These are phyloP conservation scores for Upupa epops DNA, from an alignment of 2,113 vertebrate species.

Conservation along the genomic window DNA sequence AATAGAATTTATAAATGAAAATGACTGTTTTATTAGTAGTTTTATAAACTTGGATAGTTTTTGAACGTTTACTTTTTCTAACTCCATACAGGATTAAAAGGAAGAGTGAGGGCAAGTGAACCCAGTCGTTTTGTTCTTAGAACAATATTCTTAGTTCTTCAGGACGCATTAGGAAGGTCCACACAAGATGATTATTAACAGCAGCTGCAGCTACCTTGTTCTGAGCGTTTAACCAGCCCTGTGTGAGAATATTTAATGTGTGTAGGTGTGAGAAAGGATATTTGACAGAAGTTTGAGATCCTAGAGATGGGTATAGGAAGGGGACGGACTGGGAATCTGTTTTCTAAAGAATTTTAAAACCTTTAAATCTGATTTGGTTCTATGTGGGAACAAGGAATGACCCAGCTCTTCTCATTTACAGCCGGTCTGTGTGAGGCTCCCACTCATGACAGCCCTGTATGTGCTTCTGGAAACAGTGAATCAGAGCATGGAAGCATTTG, in stretches of 20 bases:
- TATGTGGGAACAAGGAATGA: not conserved
- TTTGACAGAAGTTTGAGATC: constrained; percentile 1
- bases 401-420: not conserved
- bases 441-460: not conserved
- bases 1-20: not conserved
- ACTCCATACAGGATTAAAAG: too few relatives aligned
- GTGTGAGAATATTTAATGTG: not conserved
- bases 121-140: not conserved
- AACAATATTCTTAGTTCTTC: not conserved
- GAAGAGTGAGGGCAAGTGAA: not conserved
- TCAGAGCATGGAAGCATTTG: not conserved
- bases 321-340: fast-evolving
- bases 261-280: not conserved
- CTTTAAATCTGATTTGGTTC: not conserved
- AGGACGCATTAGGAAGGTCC: not conserved
- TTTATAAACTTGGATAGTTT: not conserved
- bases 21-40: not conserved
- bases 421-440: not conserved
- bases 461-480: not conserved
- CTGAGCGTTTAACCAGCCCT: not conserved
- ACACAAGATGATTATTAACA: not conserved
- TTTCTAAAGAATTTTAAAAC: not conserved
- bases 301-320: not conserved
- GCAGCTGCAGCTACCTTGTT: not conserved
- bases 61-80: too few relatives aligned